Evolutionary conservation across 2,888 invertebrate species (phyloP).

Genomic region (Pachymerium ferrugineum): DNA sequence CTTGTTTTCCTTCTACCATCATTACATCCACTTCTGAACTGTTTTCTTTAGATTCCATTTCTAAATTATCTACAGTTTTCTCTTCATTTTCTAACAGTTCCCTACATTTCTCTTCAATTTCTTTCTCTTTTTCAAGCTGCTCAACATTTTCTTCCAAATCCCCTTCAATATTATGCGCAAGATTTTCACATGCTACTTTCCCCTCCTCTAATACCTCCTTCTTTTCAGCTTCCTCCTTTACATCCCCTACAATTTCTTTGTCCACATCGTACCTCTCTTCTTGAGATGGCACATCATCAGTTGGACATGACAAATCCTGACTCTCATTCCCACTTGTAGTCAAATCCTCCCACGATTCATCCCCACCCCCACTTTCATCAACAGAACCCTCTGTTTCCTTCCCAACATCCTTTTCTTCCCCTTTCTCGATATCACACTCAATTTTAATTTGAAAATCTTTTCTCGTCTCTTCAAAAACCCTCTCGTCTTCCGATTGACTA

Average conservation of each 20-base stretch:
- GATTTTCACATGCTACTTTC: no score
- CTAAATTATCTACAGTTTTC: no score
- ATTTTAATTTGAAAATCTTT: neutral
- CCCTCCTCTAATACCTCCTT: no score
- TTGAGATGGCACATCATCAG: neutral
- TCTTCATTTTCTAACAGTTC: no score
- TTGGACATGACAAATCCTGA: conserved; percentile 25
- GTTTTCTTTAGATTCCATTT: no score
- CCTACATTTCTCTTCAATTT: no score
- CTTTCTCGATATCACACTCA: neutral
- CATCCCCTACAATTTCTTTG: neutral
- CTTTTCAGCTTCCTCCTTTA: neutral
- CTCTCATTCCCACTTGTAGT: conserved; percentile 34
- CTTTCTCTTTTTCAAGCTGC: no score
- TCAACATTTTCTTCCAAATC: no score
- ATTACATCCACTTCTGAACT: no score
- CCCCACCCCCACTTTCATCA: neutral
- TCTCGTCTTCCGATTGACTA: conserved; percentile 34
- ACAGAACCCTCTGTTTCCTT: neutral
- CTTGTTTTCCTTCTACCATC: no score
- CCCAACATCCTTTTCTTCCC: neutral
- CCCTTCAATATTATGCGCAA: no score
- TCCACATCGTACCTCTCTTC: neutral
- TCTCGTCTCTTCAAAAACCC: neutral
- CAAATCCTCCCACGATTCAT: conserved; percentile 35